Evolutionary conservation across 2,888 invertebrate genomes (phyloP), one percentile per base, ranked within the genome.

Genomic region (Quadriops clusia): DNA sequence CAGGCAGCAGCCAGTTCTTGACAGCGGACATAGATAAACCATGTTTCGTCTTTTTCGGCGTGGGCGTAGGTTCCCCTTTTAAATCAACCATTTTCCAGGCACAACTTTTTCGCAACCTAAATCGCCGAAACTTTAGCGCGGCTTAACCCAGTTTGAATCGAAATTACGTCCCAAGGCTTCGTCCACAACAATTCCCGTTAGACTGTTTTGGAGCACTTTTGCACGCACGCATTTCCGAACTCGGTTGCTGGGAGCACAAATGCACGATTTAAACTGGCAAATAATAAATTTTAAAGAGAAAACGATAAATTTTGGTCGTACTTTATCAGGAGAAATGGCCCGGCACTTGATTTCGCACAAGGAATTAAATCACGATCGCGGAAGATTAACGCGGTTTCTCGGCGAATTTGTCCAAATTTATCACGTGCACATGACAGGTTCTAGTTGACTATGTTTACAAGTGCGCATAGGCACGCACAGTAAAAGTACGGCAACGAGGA

Each of bases 1-100:
- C 47, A 40, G 77, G 76, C 61, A 77, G 68, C 51, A 79, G 74
- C 66, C 80, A 80, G 58, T 79, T 80, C 56, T 79, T 78, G 23
- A 79, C 77, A 15, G 77, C 75, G 55, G 75, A 65, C 74, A 79
- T 77, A 49, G 62, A 56, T 23, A 61, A 43, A 10, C 58, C 54
- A 33, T 47, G 43, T 31, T 52, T 49, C 5, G 55, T 47, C 38
- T 60, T 60, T 39, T 57, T 58, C 34, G 55, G 53, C 25, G 56
- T 54, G n/a, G 50, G 47, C 30, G 49, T 41, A 24, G 49, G 46
- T 27, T 57, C 57, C 37, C 50, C 52, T 34, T 57, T 56, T 30
- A 59, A 47, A 43, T 60, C 60, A 21, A 60, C 58, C 60, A 60
- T 60, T 23, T 35, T 23, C 5, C 18, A 17, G 9, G 7, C 15